Evolutionary conservation across 2,888 invertebrate genomes (phyloP), one percentile per base, ranked within the genome.

Genomic region (Andrena flavipes): DNA sequence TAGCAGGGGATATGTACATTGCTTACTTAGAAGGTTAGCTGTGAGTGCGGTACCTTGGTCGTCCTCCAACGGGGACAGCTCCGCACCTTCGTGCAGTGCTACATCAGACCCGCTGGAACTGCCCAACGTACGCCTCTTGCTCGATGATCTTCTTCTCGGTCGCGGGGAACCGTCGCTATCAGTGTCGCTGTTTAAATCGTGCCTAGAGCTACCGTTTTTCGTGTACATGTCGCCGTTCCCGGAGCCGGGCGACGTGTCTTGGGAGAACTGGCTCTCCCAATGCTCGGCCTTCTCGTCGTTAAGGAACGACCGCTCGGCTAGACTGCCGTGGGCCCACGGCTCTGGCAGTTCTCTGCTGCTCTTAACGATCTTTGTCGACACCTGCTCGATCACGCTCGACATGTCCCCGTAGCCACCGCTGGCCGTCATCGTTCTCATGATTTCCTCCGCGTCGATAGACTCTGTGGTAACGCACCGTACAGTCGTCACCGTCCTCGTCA

Each of bases 31-130:
- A 93, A 93, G 87, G 90, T 92, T 93, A 94, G 93, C 92, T 93
- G 93, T 93, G 91, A 93, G 91, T 92, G 93, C 91, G 94, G 93
- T 95, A 96, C 96, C 96, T 95, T 95, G 95, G 94, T 96, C 95
- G 92, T 95, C 95, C 90, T 95, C 95, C 91, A 94, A 92, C 83
- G 94, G 94, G 91, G 96, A 96, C 82, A 95, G 94, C 90, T 96
- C 96, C 63, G 95, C 95, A 76, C 96, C 96, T 93, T 96, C 96
- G 92, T 96, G 96, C 81, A 96, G 94, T 80, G 96, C 96, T 78
- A 96, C 94, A 91, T 96, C 96, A 49, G 96, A 96, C 73, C 96
- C 96, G 91, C 96, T 96, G 81, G 96, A 96, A 90, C 96, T 96
- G 87, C 96, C 96, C 76, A 95, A 92, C 51, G 95, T 95, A 91